Percentiles rank a stretch among this genome's conserved stretches.
Conservation (phyloP, 2,888 invertebrate species). For the Andrena bicolor region DNA sequence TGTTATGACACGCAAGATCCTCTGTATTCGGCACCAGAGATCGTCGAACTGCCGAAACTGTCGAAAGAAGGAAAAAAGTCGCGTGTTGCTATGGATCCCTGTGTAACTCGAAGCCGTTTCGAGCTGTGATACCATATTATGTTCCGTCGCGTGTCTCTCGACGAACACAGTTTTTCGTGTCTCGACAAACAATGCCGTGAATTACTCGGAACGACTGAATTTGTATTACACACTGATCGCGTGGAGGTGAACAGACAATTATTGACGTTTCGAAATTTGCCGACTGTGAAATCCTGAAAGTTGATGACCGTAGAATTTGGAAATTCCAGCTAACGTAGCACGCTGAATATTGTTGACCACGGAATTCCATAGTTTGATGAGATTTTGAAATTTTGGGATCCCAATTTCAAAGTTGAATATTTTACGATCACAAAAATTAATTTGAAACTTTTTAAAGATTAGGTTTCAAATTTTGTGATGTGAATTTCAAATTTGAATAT, state of each 20-base stretch:
- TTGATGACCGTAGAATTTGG: neutral
- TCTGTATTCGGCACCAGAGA: neutral
- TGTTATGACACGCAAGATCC: neutral
- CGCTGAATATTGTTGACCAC: too few relatives aligned
- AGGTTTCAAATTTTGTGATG: too few relatives aligned
- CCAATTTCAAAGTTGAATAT: too few relatives aligned
- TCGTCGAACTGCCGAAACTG: neutral
- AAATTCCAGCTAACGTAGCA: too few relatives aligned
- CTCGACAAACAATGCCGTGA: neutral
- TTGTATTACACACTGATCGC: too few relatives aligned
- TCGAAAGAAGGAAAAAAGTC: neutral
- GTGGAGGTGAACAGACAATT: neutral
- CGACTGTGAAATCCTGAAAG: neutral
- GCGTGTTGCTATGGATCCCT: conserved; percentile 6
- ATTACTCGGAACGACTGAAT: too few relatives aligned
- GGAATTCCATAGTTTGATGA: too few relatives aligned
- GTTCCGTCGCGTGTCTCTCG: conserved; percentile 29
- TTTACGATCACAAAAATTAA: too few relatives aligned
- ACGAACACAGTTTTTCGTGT: conserved; percentile 6
- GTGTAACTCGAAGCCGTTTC: conserved; percentile 36
- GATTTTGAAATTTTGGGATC: too few relatives aligned
- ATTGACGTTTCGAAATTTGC: neutral
- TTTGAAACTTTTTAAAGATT: too few relatives aligned
- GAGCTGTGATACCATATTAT: conserved; percentile 32
- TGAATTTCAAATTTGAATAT: too few relatives aligned